Evolutionary conservation across 30 jellyfish, hydroid and myxozoan genomes (phyloP).

Genomic region (Turritopsis dohrnii): DNA sequence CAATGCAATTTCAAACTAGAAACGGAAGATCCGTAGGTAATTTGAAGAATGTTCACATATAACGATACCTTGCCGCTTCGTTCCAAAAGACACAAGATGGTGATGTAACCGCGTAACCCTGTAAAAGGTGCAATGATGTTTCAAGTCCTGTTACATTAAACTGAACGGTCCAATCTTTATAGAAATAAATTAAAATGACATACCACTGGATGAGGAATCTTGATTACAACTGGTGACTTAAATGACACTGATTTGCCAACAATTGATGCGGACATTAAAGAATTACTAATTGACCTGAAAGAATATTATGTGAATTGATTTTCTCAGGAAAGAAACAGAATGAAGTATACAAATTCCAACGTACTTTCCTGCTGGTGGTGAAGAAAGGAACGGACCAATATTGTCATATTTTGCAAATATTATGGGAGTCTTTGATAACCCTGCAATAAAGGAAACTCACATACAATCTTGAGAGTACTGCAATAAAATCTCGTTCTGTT

Average conservation of each 20-base stretch:
- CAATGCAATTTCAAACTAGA: no score
- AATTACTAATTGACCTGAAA: background rate
- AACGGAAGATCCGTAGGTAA: no score
- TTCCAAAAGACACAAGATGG: conserved; percentile 79
- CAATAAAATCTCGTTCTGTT: no score
- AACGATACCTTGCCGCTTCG: conserved; percentile 37
- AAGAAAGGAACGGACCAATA: background rate
- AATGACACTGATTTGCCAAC: conserved; percentile 37
- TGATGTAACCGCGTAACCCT: conserved; percentile 30
- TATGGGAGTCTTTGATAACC: background rate
- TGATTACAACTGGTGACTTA: conserved; percentile 42
- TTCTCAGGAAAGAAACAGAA: background rate
- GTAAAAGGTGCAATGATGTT: background rate
- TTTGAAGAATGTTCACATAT: background rate
- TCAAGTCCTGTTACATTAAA: background rate
- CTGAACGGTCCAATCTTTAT: background rate
- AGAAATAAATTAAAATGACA: background rate
- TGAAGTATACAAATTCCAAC: background rate
- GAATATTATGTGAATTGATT: background rate
- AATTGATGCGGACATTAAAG: conserved; percentile 46
- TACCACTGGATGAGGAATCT: conserved; percentile 51
- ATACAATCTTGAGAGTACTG: no score
- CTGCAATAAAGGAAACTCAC: background rate
- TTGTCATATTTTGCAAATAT: background rate
- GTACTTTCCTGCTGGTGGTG: background rate